These are phyloP conservation scores for Phyllopteryx taeniolatus DNA, from an alignment of 2,113 vertebrate species.

Conservation along the genomic window DNA sequence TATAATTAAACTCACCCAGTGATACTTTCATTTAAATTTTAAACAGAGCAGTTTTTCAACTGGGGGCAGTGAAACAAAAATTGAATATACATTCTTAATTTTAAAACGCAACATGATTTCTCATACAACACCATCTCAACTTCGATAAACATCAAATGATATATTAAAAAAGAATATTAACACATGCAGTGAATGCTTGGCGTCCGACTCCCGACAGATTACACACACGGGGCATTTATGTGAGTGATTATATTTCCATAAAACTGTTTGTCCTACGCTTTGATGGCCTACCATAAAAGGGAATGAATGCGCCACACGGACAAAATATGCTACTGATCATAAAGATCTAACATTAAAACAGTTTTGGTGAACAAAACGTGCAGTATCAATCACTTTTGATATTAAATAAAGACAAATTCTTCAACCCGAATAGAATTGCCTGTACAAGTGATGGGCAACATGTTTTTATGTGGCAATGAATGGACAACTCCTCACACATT, in stretches of 20 bases:
- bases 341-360: conserved; percentile 5
- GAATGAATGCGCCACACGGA: conserved; percentile 10
- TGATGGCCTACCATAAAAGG: conserved; percentile 27
- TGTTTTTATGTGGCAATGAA: neutral
- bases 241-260: conserved; percentile 37
- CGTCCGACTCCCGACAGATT: neutral
- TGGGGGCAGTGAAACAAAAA: neutral
- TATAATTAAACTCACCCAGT: neutral
- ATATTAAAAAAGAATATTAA: neutral
- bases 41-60: neutral
- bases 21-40: neutral
- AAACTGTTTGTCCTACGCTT: conserved; percentile 29
- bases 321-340: conserved; percentile 10
- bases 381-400: neutral
- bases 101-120: neutral
- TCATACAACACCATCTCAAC: neutral
- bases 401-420: neutral
- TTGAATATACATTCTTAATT: neutral
- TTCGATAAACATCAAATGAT: neutral
- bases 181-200: conserved; percentile 8
- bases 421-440: neutral
- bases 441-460: neutral
- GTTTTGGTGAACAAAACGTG: neutral
- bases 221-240: conserved; percentile 19
- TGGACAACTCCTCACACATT: neutral